Base-by-base conservation (phyloP, 1,140 invertebrate species). In the Drosophila pachea region DNA sequence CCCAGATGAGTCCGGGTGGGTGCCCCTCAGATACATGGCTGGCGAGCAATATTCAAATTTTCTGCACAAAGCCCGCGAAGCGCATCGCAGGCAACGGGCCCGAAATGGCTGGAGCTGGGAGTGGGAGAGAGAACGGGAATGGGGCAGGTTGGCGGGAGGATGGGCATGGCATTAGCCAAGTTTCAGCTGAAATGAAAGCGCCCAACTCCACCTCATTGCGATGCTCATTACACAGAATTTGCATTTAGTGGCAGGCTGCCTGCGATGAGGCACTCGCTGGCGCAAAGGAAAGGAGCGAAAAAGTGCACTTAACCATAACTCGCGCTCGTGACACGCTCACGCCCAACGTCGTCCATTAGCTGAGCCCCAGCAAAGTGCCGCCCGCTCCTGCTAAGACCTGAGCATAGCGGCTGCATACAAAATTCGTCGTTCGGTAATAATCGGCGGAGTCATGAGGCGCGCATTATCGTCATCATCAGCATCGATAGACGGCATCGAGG, bases 301-400 rank as follows among this genome's bases (percentile, higher is more conserved):
- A 86, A 86, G 82, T 86, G 81, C 81, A 86, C 81, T 86, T 86
- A 86, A 76, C 65, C 79, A 79, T 84, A 86, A 84, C 79, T 86
- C 64, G 59, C 8, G 73, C 68, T 86, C 81, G 81, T 86, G 76
- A 86, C 82, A 43, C 14, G 22, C 40, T 11, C 40, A 86, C 62
- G 70, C 58, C 68, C 64, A 68, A 43, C 65, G 58, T 77, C 55
- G 73, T 81, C 74, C 81, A 86, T 86, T 84, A 86, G 82, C 81
- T 84, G 74, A 38, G 6, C 14, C 42, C 54, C 35, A 36, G 7
- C 9, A 29, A 38, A 38, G 6, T 40, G 22, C 22, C 22, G 22
- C 55, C n/a, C 22, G 7, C 52, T 32, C 9, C 35, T n/a, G 32
- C 54, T 48, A 53, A 31, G 42, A 29, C 53, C 35, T 12, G 16